Evolutionary conservation across 1,140 invertebrate genomes (phyloP), one percentile per base, ranked within the genome.

Genomic region (Brachionus calyciflorus): DNA sequence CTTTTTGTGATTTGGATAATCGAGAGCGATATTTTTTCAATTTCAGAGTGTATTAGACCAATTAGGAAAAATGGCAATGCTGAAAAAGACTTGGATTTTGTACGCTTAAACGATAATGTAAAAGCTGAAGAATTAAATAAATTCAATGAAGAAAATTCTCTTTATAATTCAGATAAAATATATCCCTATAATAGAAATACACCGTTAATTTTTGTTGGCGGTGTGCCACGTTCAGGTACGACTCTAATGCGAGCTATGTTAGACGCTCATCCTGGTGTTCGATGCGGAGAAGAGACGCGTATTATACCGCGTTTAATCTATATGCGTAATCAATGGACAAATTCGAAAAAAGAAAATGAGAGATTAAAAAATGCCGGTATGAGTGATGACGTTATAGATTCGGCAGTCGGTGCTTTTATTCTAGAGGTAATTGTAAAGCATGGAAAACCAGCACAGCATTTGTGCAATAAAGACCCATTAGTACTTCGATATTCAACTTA

Each of bases 401-500:
- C 92, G 77, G 96, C 96, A 51, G 92, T 99, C 79, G 92, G 93
- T 1, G 90, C 95, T 24, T 99, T 98, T 85, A 96, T 96, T 80
- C 86, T 98, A 75, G 94, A 98, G 87, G 84, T 87, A n/a, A 81
- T 85, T 60, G 82, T 82, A 48, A 90, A 91, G 78, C 95, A 99
- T 86, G 96, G 96, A 30, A 92, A 95, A 80, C 91, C 93, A 9
- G 95, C 96, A 7, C 80, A 82, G 53, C 88, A 91, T 63, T 88
- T 98, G 63, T 99, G 96, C 87, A 98, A 99, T 88, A 99, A 99
- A 86, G 96, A 99, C 88, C 96, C 96, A 19, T 90, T 98, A 75
- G 94, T 94, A n/a, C 88, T 98, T 28, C 97, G 98, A 86, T 95
- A 95, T 86, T 92, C 95, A 80, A 91, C 91, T 76, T 91, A 90